These are phyloP conservation scores for Macropus fuliginosus DNA, from an alignment of 2,797 vertebrate genomes.

Conservation along the genomic window DNA sequence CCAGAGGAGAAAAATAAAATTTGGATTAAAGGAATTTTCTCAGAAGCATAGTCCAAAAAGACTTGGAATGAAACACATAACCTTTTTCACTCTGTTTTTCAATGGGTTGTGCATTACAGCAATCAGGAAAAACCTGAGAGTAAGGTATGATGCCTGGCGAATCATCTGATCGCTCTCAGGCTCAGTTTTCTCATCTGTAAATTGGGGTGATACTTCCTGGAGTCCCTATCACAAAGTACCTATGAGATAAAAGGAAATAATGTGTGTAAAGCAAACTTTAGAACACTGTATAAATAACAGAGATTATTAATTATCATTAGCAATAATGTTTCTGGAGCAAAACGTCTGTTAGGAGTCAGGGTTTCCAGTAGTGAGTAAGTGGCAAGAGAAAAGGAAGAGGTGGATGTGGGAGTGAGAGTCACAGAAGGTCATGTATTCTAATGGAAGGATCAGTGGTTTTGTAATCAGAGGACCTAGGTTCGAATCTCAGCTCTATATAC, in stretches of 20 bases:
- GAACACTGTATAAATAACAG: background rate
- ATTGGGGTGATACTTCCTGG: background rate
- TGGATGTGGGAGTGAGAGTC: background rate
- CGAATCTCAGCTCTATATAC: background rate
- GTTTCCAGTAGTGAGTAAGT: background rate
- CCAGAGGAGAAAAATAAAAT: background rate
- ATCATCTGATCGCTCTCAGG: background rate
- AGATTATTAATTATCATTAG: background rate
- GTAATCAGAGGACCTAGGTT: background rate
- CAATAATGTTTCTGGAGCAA: background rate
- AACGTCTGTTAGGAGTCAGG: background rate
- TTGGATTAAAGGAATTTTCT: background rate
- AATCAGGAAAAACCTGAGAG: background rate
- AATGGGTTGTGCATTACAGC: background rate
- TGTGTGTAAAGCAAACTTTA: background rate
- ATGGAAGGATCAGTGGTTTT: background rate
- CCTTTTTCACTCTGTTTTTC: background rate
- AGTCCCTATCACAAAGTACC: background rate
- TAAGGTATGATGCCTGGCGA: background rate
- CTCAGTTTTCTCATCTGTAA: background rate
- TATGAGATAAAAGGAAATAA: background rate
- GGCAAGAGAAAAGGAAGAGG: background rate
- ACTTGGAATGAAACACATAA: background rate
- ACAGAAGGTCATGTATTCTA: background rate
- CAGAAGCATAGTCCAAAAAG: background rate